Evolutionary conservation across 2,797 vertebrate species (phyloP), one percentile per base, ranked within the genome.

Genomic region (Falco rusticolus): DNA sequence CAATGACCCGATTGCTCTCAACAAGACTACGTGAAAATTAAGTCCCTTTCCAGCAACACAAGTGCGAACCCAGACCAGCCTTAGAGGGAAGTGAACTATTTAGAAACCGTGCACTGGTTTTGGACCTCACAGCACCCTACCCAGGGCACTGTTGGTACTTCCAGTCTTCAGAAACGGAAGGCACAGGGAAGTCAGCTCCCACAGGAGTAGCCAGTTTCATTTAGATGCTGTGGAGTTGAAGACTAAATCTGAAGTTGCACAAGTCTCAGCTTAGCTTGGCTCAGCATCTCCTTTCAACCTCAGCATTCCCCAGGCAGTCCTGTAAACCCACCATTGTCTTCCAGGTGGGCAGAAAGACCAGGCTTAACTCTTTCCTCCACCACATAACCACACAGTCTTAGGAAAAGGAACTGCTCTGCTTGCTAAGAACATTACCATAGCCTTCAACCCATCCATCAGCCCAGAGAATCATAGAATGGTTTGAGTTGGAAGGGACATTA

Each of bases 301-400:
- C 2, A 1, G 43, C 54, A 10, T 37, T 77, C 33, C 17, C 25
- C 29, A 16, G 9, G 31, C 13, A 53, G 18, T 26, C 31, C 45
- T 19, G 5, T 19, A 88, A 70, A 53, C 10, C 22, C 29, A 54
- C 22, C 22, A 3, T 24, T 10, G 2, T 11, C 45, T 43, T 70
- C 41, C 17, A 48, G n/a, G n/a, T 37, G 19, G 19, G 48, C 19
- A 54, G 54, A 61, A 54, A 64, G 20, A 72, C 9, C 59, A 57
- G 51, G 34, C 53, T 80, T 59, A 65, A 22, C 12, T 8, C 26
- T 37, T 17, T 66, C 37, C 53, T 81, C 45, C 33, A 43, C 22
- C 41, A n/a, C 1, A 0, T 17, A 70, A 37, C 28, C 24, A 45
- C 33, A 11, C 0, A 3, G 60, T 28, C 33, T 37, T 33, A 24